These are phyloP conservation scores for Gadopsis bispinosus DNA, from an alignment of 2,797 vertebrate species.

Conservation along the genomic window DNA sequence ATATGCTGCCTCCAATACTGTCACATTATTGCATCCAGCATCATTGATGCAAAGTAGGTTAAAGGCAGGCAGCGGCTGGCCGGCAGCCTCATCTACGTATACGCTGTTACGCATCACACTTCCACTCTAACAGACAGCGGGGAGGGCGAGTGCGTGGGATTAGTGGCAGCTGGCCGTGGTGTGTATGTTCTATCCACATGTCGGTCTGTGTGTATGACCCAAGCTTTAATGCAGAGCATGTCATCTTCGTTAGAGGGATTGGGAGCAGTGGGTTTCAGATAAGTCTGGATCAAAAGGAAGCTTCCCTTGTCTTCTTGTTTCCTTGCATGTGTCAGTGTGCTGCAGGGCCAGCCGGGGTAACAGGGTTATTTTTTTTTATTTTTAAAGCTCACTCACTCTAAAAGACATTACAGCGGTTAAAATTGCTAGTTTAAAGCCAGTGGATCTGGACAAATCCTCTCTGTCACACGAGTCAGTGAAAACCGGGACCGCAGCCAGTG, in stretches of 20 bases:
- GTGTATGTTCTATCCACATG: slow-evolving; percentile 39
- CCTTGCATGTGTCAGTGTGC: slow-evolving; percentile 42
- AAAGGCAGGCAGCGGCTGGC: slow-evolving; percentile 35
- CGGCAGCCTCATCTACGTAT: slow-evolving; percentile 66
- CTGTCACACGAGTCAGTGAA: slow-evolving; percentile 58
- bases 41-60: slow-evolving; percentile 63
- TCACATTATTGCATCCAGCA: slow-evolving; percentile 27
- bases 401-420: slow-evolving; percentile 48
- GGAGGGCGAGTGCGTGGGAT: slow-evolving; percentile 64
- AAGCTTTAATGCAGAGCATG: slow-evolving; percentile 48
- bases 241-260: slow-evolving; percentile 69
- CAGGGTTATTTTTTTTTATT: slow-evolving; percentile 45
- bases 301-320: slow-evolving; percentile 35
- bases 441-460: slow-evolving; percentile 69
- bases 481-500: slow-evolving; percentile 56
- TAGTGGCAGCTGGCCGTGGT: slow-evolving; percentile 71
- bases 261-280: slow-evolving; percentile 63
- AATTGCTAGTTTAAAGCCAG: slow-evolving; percentile 58
- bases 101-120: slow-evolving; percentile 51
- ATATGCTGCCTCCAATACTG: slow-evolving; percentile 8
- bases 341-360: slow-evolving; percentile 44
- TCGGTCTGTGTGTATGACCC: slow-evolving; percentile 47
- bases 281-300: slow-evolving; percentile 55
- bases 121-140: slow-evolving; percentile 42
- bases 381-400: slow-evolving; percentile 59